These are phyloP conservation scores for Parapsyche elsis DNA, from an alignment of 1,140 invertebrate genomes.

Conservation along the genomic window DNA sequence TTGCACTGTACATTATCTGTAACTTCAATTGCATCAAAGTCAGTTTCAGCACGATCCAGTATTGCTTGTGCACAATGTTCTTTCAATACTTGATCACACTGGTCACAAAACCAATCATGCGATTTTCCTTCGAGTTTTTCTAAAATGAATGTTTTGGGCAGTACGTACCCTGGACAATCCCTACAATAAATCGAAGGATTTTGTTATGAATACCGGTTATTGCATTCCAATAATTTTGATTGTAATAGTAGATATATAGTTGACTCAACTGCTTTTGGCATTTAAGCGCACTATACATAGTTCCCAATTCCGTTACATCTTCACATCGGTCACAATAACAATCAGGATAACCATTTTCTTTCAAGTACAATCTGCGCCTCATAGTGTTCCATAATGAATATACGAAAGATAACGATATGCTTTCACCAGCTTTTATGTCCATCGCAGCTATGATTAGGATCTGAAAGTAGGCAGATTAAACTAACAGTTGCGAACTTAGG, in stretches of 20 bases:
- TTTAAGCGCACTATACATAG: conserved; percentile 77
- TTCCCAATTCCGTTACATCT: conserved; percentile 80
- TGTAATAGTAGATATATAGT: not conserved
- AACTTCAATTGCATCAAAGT: conserved; percentile 74
- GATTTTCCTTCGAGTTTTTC: conserved; percentile 60
- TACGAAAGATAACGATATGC: conserved; percentile 81
- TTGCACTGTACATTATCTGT: conserved; percentile 70
- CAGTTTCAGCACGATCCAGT: conserved; percentile 73
- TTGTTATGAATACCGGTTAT: too few relatives aligned
- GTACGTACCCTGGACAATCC: conserved; percentile 67
- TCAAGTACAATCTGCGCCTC: conserved; percentile 76
- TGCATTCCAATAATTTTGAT: too few relatives aligned
- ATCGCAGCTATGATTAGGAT: conserved; percentile 71
- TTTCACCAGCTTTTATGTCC: conserved; percentile 65
- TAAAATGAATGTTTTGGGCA: conserved; percentile 67
- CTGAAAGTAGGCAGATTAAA: conserved; percentile 30
- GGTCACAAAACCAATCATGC: conserved; percentile 68
- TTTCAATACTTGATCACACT: conserved; percentile 68
- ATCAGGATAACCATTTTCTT: conserved; percentile 81
- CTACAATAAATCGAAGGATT: conserved; percentile 60
- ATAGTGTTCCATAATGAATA: conserved; percentile 81
- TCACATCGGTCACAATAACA: conserved; percentile 77
- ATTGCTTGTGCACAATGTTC: conserved; percentile 70
- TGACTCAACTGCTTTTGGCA: conserved; percentile 72
- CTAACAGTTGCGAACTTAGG: too few relatives aligned